These are phyloP conservation scores for Folsomia candida DNA, from an alignment of 2,888 invertebrate species.

Conservation along the genomic window DNA sequence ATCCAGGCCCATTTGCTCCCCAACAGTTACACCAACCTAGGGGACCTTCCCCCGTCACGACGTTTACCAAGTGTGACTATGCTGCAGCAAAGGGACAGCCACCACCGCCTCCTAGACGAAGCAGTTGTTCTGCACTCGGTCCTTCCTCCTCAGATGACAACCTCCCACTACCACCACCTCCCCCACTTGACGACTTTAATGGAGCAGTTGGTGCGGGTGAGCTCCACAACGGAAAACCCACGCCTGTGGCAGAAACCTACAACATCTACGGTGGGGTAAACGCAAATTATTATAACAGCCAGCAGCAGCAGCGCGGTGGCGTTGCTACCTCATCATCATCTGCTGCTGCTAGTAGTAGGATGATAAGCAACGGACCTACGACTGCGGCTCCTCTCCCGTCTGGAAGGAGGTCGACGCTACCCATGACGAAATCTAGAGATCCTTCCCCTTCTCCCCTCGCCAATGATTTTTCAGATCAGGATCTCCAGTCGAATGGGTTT, in stretches of 20 bases:
- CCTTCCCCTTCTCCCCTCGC: slow-evolving; percentile 44
- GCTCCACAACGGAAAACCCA: not conserved
- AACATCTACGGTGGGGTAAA: not conserved
- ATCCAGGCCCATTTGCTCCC: slow-evolving; percentile 7
- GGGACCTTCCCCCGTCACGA: not conserved
- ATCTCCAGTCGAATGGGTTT: slow-evolving; percentile 32
- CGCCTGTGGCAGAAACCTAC: not conserved
- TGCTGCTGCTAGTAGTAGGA: no score
- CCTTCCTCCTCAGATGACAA: slow-evolving; percentile 23
- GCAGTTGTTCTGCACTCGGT: slow-evolving; percentile 30
- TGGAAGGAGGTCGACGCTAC: slow-evolving; percentile 3
- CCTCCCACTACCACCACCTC: slow-evolving; percentile 49
- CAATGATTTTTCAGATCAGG: slow-evolving; percentile 40
- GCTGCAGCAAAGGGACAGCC: slow-evolving; percentile 31
- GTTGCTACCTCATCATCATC: no score
- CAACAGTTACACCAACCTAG: not conserved
- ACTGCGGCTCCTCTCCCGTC: no score
- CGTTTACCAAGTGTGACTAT: not conserved
- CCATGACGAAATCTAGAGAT: slow-evolving; percentile 28
- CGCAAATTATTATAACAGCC: not conserved
- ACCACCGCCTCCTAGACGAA: slow-evolving; percentile 48
- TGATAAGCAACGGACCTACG: not conserved
- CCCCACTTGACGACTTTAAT: slow-evolving; percentile 49
- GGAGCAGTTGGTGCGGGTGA: no score
- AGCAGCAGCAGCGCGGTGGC: not conserved